Evolutionary conservation across 2,797 vertebrate species (phyloP), one percentile per base, ranked within the genome.

Genomic region (Philypnodon macrostomus): DNA sequence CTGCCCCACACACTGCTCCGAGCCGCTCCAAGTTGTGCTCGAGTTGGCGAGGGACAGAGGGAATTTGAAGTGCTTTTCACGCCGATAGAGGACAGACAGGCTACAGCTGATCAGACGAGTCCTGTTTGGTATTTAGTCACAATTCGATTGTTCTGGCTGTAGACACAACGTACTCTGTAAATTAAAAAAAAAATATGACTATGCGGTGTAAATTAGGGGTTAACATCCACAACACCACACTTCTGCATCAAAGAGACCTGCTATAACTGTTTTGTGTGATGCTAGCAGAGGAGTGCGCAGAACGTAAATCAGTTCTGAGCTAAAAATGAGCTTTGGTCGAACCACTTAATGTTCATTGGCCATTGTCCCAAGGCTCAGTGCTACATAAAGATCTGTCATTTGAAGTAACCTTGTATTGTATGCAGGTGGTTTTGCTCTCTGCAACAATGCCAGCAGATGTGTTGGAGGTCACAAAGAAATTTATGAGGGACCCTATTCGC

Each of bases 381-480:
- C 89, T 31, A 96, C 91, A 96, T 0, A n/a, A 21, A 0, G 1
- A 0, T 8, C 6, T 16, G 23, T 27, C 6, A 14, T n/a, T 44
- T 17, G 18, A 24, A 27, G 6, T 34, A 27, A 37, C 6, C 9
- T 47, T 14, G 0, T 19, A 5, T 19, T 1, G 0, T 41, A 6
- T 0, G 6, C 60, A 99, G 96, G 96, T 99, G 75, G 96, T 98
- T 65, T 81, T 99, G 65, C 91, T 98, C 13, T 99, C 96, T 10
- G 96, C 97, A 56, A 98, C 96, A 10, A 98, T 99, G 97, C 97
- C 97, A 41, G 92, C 93, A 36, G 97, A 98, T 78, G 96, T 99
- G 62, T 81, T 99, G 88, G 97, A 99, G 77, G 97, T 98, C 76
- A 98, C 96, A 47, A 98, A 97, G 83, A 99, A 99, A 72, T 99